Evolutionary conservation across 2,797 vertebrate genomes (phyloP), one percentile per base, ranked within the genome.

Genomic region (Acipenser transmontanus): DNA sequence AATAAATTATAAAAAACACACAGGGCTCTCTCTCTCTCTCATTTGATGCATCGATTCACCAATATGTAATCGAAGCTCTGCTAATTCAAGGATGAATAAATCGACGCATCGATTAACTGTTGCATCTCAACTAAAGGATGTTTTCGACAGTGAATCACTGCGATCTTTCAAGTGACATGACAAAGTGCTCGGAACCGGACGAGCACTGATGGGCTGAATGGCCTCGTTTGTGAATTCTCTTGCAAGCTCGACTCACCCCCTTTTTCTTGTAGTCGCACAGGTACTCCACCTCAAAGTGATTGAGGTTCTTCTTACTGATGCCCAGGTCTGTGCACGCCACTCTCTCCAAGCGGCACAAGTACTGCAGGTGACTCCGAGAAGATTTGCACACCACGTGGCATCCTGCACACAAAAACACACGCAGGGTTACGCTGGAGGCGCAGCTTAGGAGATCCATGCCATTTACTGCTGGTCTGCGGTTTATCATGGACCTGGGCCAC

Each of bases 271-370:
- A 96, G 85, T 96, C 89, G 47, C 91, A 95, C 56, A 97, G 82
- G 75, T 92, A 96, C 49, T 96, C 93, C 70, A 97, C 94, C 78
- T 94, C 94, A 66, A 92, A 95, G 14, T 94, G 86, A 48, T 84
- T 79, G 34, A 91, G 77, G 60, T 93, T 94, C 73, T 86, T 77
- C 69, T 80, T 88, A 69, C 75, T 93, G 71, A 95, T 82, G 0
- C 86, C 86, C 0, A 96, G 84, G 11, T 83, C 63, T 54, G 83
- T 72, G 70, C 94, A 95, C 64, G 83, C 77, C 9, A 94, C 66
- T 56, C 74, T 85, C 74, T 90, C 78, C 56, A 72, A 68, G 10
- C 91, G 88, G 68, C 94, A 94, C 13, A 89, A 13, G 50, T 84
- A 80, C 63, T 91, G 89, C 57, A 95, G 81, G 17, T 91, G 87